Conservation (phyloP, 2,888 invertebrate species). For the Hylaea fasciaria region DNA sequence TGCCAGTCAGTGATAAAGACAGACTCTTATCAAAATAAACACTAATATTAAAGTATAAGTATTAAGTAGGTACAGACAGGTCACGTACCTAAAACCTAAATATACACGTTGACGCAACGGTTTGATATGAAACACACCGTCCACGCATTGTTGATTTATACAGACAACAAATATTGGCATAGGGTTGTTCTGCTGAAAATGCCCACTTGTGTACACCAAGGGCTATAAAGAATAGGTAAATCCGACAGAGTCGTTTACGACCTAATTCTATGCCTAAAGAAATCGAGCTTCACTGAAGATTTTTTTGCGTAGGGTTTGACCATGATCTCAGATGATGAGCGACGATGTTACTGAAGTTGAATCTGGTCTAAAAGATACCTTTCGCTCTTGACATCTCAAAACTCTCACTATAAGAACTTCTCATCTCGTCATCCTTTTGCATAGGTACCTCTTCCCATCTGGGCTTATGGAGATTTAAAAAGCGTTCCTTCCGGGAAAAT, state of each 20-base stretch:
- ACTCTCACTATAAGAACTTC: too few relatives aligned
- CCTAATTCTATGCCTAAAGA: slow-evolving; percentile 3
- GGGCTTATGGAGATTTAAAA: too few relatives aligned
- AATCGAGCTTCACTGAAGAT: background rate
- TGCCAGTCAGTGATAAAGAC: too few relatives aligned
- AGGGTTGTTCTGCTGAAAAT: slow-evolving; percentile 41
- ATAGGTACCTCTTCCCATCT: too few relatives aligned
- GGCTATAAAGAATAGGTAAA: slow-evolving; percentile 16
- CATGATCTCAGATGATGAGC: too few relatives aligned
- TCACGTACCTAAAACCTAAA: slow-evolving; percentile 25
- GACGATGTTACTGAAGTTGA: too few relatives aligned
- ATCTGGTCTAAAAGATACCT: too few relatives aligned
- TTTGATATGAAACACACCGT: slow-evolving; percentile 33
- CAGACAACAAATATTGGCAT: slow-evolving; percentile 47
- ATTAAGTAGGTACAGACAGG: slow-evolving; percentile 11
- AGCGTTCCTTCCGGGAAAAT: too few relatives aligned
- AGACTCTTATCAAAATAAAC: slow-evolving; percentile 16
- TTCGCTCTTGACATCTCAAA: too few relatives aligned
- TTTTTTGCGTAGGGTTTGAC: background rate
- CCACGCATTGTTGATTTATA: slow-evolving; percentile 43
- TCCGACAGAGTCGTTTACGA: background rate
- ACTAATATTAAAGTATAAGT: slow-evolving; percentile 7
- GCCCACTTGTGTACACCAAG: slow-evolving; percentile 55
- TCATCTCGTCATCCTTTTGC: too few relatives aligned
- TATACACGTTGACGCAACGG: slow-evolving; percentile 11